phyloP scores from a whole-genome alignment of 53 echinoderm and acorn worm species.

The Hippasteria phrygiana region DNA sequence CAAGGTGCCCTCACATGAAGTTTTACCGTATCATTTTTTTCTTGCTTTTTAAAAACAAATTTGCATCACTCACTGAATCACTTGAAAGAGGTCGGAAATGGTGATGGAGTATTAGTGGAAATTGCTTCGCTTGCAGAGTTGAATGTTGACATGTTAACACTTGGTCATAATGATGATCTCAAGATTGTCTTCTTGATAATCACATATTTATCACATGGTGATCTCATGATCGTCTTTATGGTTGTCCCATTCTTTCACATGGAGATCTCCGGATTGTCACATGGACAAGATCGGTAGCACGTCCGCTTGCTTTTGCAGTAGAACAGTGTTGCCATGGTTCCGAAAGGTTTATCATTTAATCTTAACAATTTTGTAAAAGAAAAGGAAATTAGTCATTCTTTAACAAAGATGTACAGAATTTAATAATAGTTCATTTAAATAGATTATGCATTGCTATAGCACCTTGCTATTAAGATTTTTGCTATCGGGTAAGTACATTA shows the following conservation, averaged over 20 bases:
- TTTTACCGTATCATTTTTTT: background rate
- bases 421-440: background rate
- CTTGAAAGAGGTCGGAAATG: constrained; percentile 18
- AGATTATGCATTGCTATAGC: background rate
- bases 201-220: constrained; percentile 13
- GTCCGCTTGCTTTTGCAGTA: background rate
- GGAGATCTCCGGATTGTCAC: background rate
- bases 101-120: constrained; percentile 27
- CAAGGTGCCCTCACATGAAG: background rate
- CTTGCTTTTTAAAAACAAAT: background rate
- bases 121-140: constrained; percentile 23
- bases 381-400: too few relatives aligned
- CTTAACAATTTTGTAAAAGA: too few relatives aligned
- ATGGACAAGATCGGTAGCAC: background rate
- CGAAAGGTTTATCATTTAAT: too few relatives aligned
- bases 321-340: background rate
- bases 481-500: background rate
- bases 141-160: constrained; percentile 18
- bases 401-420: too few relatives aligned
- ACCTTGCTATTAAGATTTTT: too few relatives aligned
- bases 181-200: background rate
- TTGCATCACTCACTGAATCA: background rate
- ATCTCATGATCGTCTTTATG: background rate
- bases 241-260: background rate
- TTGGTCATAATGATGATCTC: background rate